Evolutionary conservation across 2,888 invertebrate species (phyloP), one percentile per base, ranked within the genome.

Genomic region (Apomyelois bistriatella): DNA sequence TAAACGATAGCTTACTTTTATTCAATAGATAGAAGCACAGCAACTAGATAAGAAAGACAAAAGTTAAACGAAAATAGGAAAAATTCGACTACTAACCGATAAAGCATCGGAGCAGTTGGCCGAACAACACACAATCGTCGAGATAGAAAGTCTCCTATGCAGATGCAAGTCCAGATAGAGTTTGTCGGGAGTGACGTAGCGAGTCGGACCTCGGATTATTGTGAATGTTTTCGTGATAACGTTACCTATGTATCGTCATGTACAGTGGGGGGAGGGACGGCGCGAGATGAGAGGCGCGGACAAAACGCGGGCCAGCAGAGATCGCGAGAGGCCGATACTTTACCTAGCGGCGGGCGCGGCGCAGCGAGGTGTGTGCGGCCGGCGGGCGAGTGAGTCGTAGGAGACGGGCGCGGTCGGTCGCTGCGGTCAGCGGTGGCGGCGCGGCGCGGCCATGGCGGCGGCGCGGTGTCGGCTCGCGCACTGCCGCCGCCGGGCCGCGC

Each of bases 101-200:
- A 79, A 79, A 79, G 78, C 87, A 88, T 88, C 85, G 82, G 87
- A 87, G 79, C 83, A 81, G 83, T 82, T 82, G 79, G 82, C 79
- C 72, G 85, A 78, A 80, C 85, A 87, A 84, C 87, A 86, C 85
- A 82, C 83, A 73, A 76, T 74, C 68, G 77, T 74, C 59, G 78
- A 70, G 69, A 69, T 72, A 70, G 69, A 74, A 70, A 62, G 66
- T 70, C 71, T 70, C 68, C 68, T 69, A 66, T 62, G 62, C 65
- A 69, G 68, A 70, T 60, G 64, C 61, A 62, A 71, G 71, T 72
- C 72, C 78, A 72, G 67, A 59, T 58, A 67, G 61, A 62, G 60
- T 58, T 59, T 54, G 42, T 37, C 32, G 32, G 32, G 56, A 56
- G 68, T 59, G 69, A 67, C 65, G 69, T 63, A 61, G 67, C 66